Base-by-base conservation (phyloP, 2,888 invertebrate genomes). In the Thyatira batis region DNA sequence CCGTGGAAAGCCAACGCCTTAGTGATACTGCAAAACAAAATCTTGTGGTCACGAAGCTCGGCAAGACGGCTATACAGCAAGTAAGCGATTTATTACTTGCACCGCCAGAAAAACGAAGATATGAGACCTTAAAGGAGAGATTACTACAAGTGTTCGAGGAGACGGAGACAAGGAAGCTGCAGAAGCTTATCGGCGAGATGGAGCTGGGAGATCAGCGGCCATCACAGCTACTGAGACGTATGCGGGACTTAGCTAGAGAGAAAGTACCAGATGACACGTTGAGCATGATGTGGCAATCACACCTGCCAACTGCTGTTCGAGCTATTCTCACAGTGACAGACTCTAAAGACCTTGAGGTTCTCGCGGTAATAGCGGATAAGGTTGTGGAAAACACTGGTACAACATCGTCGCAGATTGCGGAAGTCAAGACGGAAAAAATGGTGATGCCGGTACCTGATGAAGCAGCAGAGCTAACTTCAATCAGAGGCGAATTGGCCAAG, bases 141-240 rank as follows among this genome's bases (percentile, higher is more conserved):
- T 25, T 63, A 1, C 25, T 64, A 0, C n/a, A 23, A 0, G 44
- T 57, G 3, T 64, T 55, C 49, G 58, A 64, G 30, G 67, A 67
- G 20, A 57, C 56, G 0, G 57, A 54, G 21, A 33, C 27, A 2
- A 20, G 54, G 6, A 51, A 58, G 20, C 10, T 62, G 0, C 58
- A 61, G 20, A 62, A 58, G 45, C 20, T 67, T 17, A 17, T 62
- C 0, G 27, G 45, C 8, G 57, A 60, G 17, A 54, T 62, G 46
- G 57, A 61, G 30, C 45, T 67, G 2, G 64, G 64, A 5, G 55
- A 60, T 20, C 59, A 63, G 45, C 61, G 57, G 23, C 62, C 61
- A 9, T 52, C 58, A 0, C 63, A 61, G 17, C 51, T 63, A 0
- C 45, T 63, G 1, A 53, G 61, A 3, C 17, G 48, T 0, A 65